Evolutionary conservation across 1,140 invertebrate genomes (phyloP), one percentile per base, ranked within the genome.

Genomic region (Agrypnia vestita): DNA sequence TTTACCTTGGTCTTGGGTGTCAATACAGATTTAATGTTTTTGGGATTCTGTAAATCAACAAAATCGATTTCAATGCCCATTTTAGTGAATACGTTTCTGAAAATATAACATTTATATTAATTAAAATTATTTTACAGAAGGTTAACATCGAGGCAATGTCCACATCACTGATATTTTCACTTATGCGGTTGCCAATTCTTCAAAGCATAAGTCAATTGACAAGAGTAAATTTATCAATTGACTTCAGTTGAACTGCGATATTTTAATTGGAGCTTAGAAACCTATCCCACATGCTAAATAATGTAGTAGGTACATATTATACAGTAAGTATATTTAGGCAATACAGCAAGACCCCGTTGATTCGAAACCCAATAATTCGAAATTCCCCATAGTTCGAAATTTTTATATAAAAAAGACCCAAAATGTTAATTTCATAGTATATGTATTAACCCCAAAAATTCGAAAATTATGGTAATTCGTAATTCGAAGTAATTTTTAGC

Each of bases 11-110:
- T 84, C 76, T 81, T 80, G 0, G 79, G 73, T 73, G 77, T 84
- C 62, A 83, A 44, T 51, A 17, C 78, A 74, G 56, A 25, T 62
- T 67, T 76, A 21, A 83, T 75, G 72, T 83, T 83, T 3, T 9
- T 53, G 0, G 90, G 62, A 84, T 94, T 88, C 4, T 91, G 92
- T 56, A 92, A 90, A 88, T 97, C 95, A 12, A 96, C 92, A 87
- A 96, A 95, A 0, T 93, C 90, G 12, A 91, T 87, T 81, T 93
- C 85, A 15, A 97, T 89, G 12, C 92, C 93, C 82, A 93, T 90
- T 72, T 91, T 92, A 0, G 86, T 76, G 8, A 91, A 90, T 73
- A 93, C 92, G 75, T 90, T 88, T 51, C 83, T 85, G 72, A 90
- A 88, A 21, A 71, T 49, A 72, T 19, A 55, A 69, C 10, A 35